A percentile compares a stretch with the other conserved stretches of the same genome.
Conservation (phyloP, 2,797 vertebrate genomes). For the Dermochelys coriacea region DNA sequence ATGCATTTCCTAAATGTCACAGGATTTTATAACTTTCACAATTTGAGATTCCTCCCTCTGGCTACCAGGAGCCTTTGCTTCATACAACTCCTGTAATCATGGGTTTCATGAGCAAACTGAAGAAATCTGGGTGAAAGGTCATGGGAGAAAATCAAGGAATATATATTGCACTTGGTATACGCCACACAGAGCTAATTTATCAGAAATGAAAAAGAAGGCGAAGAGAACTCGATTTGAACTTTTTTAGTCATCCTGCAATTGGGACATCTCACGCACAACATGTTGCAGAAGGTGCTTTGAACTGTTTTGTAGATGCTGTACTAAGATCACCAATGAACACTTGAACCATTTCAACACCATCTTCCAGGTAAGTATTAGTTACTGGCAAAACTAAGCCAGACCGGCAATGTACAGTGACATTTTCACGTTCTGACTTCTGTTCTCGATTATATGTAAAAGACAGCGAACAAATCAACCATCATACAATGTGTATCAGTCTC, state of each 20-base stretch:
- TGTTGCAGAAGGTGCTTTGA: neutral
- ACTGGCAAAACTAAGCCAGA: neutral
- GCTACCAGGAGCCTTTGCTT: neutral
- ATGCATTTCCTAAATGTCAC: neutral
- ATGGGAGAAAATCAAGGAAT: neutral
- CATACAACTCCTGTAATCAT: neutral
- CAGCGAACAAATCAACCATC: neutral
- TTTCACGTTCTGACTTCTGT: accelerated
- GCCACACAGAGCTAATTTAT: neutral
- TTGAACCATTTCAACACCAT: neutral
- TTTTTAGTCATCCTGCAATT: neutral
- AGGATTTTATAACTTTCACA: neutral
- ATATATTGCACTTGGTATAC: neutral
- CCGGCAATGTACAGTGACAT: neutral
- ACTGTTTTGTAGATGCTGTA: neutral
- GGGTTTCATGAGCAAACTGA: neutral
- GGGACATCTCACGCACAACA: neutral
- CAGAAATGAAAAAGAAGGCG: neutral
- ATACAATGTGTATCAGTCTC: neutral
- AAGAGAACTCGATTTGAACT: neutral
- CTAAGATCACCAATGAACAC: neutral
- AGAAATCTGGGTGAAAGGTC: neutral
- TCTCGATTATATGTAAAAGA: neutral
- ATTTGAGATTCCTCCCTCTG: neutral
- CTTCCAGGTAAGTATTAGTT: neutral